Evolutionary conservation across 2,888 invertebrate genomes (phyloP).

Genomic region (Phragmatobia fuliginosa): DNA sequence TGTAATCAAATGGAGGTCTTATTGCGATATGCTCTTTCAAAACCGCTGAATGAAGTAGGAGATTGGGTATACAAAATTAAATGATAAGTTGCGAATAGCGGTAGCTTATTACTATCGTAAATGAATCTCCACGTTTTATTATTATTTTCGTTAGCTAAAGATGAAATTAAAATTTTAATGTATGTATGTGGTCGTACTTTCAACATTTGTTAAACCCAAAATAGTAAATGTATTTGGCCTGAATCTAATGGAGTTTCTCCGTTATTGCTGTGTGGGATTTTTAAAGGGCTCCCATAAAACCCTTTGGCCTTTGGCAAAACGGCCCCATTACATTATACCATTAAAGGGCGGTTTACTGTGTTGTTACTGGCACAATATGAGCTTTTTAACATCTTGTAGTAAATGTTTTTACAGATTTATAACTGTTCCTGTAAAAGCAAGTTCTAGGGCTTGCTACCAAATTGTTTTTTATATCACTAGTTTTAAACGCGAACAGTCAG

Average conservation of each 20-base stretch:
- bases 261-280: background rate
- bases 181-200: background rate
- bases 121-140: background rate
- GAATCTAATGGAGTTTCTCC: background rate
- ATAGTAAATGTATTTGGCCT: background rate
- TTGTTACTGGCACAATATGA: background rate
- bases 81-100: too few relatives aligned
- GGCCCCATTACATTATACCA: background rate
- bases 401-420: background rate
- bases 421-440: background rate
- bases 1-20: too few relatives aligned
- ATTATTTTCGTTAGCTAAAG: background rate
- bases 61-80: too few relatives aligned
- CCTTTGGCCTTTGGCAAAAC: background rate
- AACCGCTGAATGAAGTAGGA: too few relatives aligned
- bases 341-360: background rate
- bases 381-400: background rate
- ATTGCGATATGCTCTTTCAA: too few relatives aligned
- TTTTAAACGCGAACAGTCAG: too few relatives aligned
- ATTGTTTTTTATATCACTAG: too few relatives aligned
- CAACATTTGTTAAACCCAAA: background rate
- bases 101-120: too few relatives aligned
- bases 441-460: background rate
- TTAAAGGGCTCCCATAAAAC: background rate
- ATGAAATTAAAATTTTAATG: background rate